Percentiles rank a stretch among this genome's conserved stretches.
Evolutionary conservation across 2,113 vertebrate genomes (phyloP).

Genomic region (Corythaixoides concolor): DNA sequence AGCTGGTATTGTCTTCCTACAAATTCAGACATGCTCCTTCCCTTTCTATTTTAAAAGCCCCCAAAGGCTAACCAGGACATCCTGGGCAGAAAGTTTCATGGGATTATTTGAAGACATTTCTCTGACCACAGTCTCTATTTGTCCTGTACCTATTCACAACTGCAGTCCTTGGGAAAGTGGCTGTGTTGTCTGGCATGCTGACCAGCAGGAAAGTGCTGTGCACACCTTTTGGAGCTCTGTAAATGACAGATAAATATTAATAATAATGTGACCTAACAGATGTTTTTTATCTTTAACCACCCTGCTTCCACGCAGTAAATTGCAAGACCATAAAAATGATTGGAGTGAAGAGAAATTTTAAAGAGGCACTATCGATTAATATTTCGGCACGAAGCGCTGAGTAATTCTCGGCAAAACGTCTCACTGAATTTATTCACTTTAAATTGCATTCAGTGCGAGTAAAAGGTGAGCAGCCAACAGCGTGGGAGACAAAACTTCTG

Average conservation of each 20-base stretch:
- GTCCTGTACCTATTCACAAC: not conserved
- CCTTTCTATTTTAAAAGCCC: not conserved
- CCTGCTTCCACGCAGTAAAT: constrained; percentile 6
- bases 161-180: not conserved
- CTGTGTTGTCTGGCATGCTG: not conserved
- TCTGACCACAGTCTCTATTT: not conserved
- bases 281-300: constrained; percentile 22
- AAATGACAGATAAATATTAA: constrained; percentile 53
- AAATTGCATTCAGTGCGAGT: not conserved
- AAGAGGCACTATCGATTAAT: constrained; percentile 31
- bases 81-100: not conserved
- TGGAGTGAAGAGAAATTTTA: constrained; percentile 17
- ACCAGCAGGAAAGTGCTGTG: constrained; percentile 14
- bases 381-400: not conserved
- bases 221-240: constrained; percentile 19
- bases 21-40: not conserved
- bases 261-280: constrained; percentile 1
- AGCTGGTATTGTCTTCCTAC: not conserved
- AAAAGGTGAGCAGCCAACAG: constrained; percentile 15
- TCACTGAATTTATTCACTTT: constrained; percentile 5
- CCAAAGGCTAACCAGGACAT: not conserved
- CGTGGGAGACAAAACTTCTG: not conserved
- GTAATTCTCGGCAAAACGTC: constrained; percentile 18
- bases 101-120: not conserved
- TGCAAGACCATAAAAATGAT: not conserved